These are phyloP conservation scores for Philypnodon macrostomus DNA, from an alignment of 2,797 vertebrate genomes.

Conservation along the genomic window DNA sequence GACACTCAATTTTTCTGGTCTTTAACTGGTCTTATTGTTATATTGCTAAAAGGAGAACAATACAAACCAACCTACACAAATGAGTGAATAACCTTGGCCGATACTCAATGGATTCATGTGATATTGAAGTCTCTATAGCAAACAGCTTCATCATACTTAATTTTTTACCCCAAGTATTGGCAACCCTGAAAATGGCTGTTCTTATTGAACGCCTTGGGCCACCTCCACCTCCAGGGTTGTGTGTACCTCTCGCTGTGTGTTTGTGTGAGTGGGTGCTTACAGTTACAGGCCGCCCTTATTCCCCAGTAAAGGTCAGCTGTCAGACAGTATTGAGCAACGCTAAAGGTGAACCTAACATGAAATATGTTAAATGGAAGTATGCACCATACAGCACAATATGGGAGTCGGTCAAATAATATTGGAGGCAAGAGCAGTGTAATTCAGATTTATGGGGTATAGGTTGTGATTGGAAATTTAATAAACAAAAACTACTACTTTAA, in stretches of 20 bases:
- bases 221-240: constrained; percentile 51
- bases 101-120: too few species aligned
- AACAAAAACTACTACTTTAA: neutral
- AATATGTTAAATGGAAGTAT: constrained; percentile 67
- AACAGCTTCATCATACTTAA: neutral
- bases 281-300: constrained; percentile 69
- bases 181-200: constrained; percentile 56
- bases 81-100: too few species aligned
- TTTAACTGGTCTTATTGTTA: too few species aligned
- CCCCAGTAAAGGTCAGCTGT: constrained; percentile 75
- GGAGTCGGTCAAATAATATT: constrained; percentile 19
- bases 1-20: too few species aligned
- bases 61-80: too few species aligned
- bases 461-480: neutral
- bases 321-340: constrained; percentile 75
- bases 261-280: constrained; percentile 60
- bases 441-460: neutral
- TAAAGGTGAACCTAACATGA: constrained; percentile 72
- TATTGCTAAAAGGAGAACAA: too few species aligned
- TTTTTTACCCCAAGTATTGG: constrained; percentile 23
- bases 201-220: constrained; percentile 55
- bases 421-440: neutral
- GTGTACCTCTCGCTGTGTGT: constrained; percentile 24
- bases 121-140: neutral
- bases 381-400: constrained; percentile 1